Base-by-base conservation (phyloP, 2,888 invertebrate genomes). In the Megastigmus dorsalis region DNA sequence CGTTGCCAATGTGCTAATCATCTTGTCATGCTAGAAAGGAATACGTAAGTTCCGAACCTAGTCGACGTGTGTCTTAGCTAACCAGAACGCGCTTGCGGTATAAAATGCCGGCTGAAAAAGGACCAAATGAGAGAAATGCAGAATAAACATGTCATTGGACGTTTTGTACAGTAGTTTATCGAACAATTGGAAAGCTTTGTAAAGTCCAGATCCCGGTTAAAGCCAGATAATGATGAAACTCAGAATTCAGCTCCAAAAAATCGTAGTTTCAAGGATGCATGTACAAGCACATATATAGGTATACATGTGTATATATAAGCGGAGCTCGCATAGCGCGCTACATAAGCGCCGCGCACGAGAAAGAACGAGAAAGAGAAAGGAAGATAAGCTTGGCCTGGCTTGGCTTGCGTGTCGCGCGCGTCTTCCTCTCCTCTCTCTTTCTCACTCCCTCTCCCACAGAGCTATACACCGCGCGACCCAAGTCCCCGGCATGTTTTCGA, bases 341-440 rank as follows among this genome's bases (percentile, higher is more conserved):
- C 33, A 9, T 10, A 4, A 15, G 3, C n/a, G n/a, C n/a, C n/a
- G n/a, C n/a, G n/a, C n/a, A n/a, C n/a, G 10, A 36, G 9, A 20
- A 18, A 54, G 63, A 41, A 15, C 15, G 18, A 20, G 54, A 54
- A 13, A 20, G 23, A 55, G 43, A n/a, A 45, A 60, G 28, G 23
- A 41, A 62, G 48, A 71, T 57, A 72, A 72, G 59, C 63, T 41
- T 41, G 52, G 33, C 41, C 45, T 36, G 62, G 59, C 63, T 41
- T 41, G 52, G 33, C 41, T 54, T 36, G 62, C 54, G 23, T 33
- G 48, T 45, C n/a, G 45, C 36, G 13, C 18, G 9, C 38, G 43
- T 18, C 7, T 13, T 33, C 33, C 7, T 33, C 18, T 43, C 62
- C 50, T 41, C 54, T 5, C 18, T 52, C 65, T 63, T 23, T 5